phyloP scores from a whole-genome alignment of 2,113 vertebrate species.

The Fregetta grallaria region DNA sequence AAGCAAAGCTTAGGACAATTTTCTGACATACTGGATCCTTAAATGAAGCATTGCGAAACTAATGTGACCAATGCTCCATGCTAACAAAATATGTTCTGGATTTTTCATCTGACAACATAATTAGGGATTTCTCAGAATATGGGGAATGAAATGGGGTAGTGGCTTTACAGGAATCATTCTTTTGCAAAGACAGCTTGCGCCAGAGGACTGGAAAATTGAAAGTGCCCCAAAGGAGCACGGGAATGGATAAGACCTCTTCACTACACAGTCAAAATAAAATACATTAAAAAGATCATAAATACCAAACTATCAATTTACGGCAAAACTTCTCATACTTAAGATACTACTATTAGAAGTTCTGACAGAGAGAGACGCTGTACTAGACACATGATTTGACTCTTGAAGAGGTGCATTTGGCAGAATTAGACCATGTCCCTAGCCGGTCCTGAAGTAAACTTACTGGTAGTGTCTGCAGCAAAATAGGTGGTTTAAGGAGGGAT shows the following conservation, averaged over 20 bases:
- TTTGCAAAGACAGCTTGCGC: not conserved
- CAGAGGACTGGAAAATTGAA: not conserved
- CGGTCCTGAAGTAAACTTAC: not conserved
- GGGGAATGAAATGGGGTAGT: not conserved
- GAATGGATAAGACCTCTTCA: not conserved
- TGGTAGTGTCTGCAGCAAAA: not conserved
- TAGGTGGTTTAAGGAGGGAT: not conserved
- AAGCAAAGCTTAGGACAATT: constrained; percentile 17
- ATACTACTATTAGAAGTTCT: not conserved
- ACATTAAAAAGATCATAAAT: not conserved
- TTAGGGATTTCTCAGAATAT: not conserved
- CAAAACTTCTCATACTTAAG: not conserved
- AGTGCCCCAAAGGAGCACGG: not conserved
- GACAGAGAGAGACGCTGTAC: not conserved
- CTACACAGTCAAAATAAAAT: not conserved
- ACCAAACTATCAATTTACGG: not conserved
- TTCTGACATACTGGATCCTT: constrained; percentile 9
- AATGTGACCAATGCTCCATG: not conserved
- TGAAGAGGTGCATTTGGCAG: not conserved
- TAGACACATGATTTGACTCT: not conserved
- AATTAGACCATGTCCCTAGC: not conserved
- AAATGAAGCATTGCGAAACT: not conserved
- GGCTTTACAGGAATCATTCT: not conserved
- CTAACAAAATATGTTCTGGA: not conserved
- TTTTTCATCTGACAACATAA: constrained; percentile 4